Evolutionary conservation across 1,140 invertebrate genomes (phyloP).

Genomic region (Diuraphis noxia): DNA sequence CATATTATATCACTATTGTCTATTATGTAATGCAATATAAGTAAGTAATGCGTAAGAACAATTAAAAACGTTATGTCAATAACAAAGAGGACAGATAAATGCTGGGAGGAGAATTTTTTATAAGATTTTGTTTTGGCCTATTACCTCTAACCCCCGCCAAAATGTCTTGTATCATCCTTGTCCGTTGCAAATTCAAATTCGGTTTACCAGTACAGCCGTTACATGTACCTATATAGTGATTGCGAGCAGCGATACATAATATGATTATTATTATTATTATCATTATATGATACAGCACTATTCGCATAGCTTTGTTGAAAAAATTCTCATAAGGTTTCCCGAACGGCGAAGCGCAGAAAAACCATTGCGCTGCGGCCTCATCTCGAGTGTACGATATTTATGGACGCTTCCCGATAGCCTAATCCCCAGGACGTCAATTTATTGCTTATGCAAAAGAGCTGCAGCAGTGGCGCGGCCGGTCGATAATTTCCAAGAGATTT

Average conservation of each 20-base stretch:
- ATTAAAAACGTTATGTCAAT: too few species aligned
- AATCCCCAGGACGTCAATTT: conserved; percentile 48
- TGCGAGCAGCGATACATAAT: neutral
- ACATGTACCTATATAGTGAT: conserved; percentile 5
- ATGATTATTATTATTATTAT: neutral
- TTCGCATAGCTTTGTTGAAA: neutral
- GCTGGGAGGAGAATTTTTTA: neutral
- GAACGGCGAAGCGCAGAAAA: neutral
- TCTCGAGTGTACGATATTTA: conserved; percentile 49
- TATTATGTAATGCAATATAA: too few species aligned
- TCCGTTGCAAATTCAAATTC: neutral
- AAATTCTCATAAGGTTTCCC: neutral
- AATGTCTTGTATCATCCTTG: neutral
- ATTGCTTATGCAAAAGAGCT: conserved; percentile 48
- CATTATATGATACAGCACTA: neutral
- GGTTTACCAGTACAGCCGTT: too few species aligned
- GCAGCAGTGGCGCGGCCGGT: neutral
- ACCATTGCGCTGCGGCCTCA: neutral
- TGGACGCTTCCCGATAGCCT: conserved; percentile 51
- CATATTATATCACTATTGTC: too few species aligned
- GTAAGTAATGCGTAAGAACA: neutral
- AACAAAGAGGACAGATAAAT: neutral
- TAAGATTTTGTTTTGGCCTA: neutral
- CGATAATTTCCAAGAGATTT: conserved; percentile 53
- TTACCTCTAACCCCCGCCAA: too few species aligned